Conservation (phyloP, 2,113 vertebrate genomes). For the Amphiprion percula region DNA sequence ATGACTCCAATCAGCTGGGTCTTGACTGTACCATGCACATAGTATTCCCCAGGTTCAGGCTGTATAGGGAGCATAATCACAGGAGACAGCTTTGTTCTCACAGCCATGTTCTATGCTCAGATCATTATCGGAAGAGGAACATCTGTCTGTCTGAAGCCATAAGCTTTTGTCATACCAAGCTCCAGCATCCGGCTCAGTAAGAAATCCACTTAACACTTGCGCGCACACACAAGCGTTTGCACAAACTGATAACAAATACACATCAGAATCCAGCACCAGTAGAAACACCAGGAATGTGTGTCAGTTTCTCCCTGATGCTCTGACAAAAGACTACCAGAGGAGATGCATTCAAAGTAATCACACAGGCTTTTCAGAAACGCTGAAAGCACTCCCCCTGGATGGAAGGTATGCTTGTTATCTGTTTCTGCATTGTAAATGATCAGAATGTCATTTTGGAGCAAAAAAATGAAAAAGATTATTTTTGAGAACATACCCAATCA, state of each 20-base stretch:
- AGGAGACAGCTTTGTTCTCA: slow-evolving; percentile 67
- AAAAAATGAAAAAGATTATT: background rate
- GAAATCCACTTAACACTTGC: slow-evolving; percentile 54
- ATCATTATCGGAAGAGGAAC: slow-evolving; percentile 74
- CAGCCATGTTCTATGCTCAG: slow-evolving; percentile 66
- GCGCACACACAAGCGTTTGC: slow-evolving; percentile 14
- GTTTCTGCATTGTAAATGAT: slow-evolving; percentile 54
- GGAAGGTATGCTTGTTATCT: slow-evolving; percentile 44
- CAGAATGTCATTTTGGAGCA: slow-evolving; percentile 33
- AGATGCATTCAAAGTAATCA: slow-evolving; percentile 52
- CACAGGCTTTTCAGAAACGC: slow-evolving; percentile 42
- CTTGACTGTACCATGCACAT: slow-evolving; percentile 46
- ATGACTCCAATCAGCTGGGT: slow-evolving; percentile 60
- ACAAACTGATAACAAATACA: slow-evolving; percentile 55
- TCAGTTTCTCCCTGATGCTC: slow-evolving; percentile 50
- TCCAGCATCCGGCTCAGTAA: slow-evolving; percentile 54
- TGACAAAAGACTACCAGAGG: slow-evolving; percentile 51
- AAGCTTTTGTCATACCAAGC: slow-evolving; percentile 62
- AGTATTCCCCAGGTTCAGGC: slow-evolving; percentile 61
- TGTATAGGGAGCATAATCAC: slow-evolving; percentile 56
- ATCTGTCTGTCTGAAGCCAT: slow-evolving; percentile 71
- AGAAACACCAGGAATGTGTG: slow-evolving; percentile 57
- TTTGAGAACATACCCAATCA: background rate
- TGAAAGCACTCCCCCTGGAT: slow-evolving; percentile 49
- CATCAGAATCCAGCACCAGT: slow-evolving; percentile 39